phyloP scores from a whole-genome alignment of 1,140 invertebrate species.

The Conus betulinus region DNA sequence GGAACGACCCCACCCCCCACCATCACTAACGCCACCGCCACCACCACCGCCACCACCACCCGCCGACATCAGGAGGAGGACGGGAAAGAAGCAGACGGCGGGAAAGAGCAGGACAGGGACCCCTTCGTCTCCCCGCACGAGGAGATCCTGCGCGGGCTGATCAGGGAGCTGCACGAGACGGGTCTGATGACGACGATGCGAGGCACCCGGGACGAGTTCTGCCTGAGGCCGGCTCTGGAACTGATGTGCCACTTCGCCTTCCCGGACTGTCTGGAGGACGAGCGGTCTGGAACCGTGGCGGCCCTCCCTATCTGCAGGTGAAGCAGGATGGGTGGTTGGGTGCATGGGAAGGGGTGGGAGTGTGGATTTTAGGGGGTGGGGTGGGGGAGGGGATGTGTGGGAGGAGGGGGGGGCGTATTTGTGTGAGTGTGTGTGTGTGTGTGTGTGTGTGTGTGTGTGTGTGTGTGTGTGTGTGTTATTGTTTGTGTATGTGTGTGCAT shows the following conservation, averaged over 20 bases:
- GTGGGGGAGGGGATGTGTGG: no score
- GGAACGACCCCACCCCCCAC: background rate
- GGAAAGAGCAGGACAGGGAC: no score
- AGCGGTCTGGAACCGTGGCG: conserved; percentile 72
- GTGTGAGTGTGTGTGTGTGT: no score
- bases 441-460: no score
- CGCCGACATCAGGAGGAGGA: conserved; percentile 63
- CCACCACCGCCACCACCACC: conserved; percentile 85
- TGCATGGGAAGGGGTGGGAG: no score
- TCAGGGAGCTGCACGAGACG: conserved; percentile 41
- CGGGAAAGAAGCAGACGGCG: no score
- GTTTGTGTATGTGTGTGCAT: no score
- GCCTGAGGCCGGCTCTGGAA: conserved; percentile 89
- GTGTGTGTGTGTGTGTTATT: no score
- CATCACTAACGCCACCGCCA: background rate
- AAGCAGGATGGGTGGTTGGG: background rate
- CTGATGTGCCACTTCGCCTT: conserved; percentile 94
- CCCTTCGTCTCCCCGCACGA: conserved; percentile 45
- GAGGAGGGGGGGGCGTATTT: no score
- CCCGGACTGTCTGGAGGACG: conserved; percentile 83
- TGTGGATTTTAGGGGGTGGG: no score
- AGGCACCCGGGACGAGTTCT: conserved; percentile 85
- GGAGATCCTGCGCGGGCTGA: conserved; percentile 39
- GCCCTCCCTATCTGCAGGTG: conserved; percentile 70
- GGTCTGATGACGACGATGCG: conserved; percentile 33